Base-by-base conservation (phyloP, 1,140 invertebrate genomes). In the Lordiphosa clarofinis region DNA sequence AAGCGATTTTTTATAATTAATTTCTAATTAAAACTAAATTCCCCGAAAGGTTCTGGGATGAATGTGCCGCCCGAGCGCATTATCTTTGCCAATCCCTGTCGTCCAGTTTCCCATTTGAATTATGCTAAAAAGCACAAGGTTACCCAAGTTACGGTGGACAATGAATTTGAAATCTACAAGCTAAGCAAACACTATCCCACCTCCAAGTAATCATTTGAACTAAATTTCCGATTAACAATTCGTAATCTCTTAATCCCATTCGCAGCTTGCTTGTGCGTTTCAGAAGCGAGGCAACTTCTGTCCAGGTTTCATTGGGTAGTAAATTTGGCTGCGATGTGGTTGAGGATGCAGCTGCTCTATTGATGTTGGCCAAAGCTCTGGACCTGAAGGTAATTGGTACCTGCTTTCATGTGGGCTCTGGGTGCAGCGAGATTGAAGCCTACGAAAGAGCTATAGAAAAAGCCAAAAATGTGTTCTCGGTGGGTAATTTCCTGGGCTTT, bases 51-150 rank as follows among this genome's bases (percentile, higher is more conserved):
- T 87, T 11, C 89, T 98, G 92, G 92, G 8, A 86, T 97, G 24
- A 96, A 95, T 21, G 95, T 98, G 0, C 89, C 91, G 35, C 91
- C 96, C 0, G 90, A 92, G 70, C 93, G 94, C 64, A 98, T 99
- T 58, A 97, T 99, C 70, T 99, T 98, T 90, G 98, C 98, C 35
- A 99, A 99, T 91, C 98, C 98, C 1, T 97, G 97, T 72, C 99
- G 99, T 89, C 96, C 96, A 55, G 92, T 93, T 11, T 97, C 96
- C 13, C 97, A 98, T 89, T 94, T 99, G 74, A 93, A 94, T 43
- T 94, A 97, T 91, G 97, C 98, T 42, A 91, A 92, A 7, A 91
- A 93, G 31, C 90, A 92, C 4, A 92, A 94, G 4, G 95, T 99
- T 19, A 90, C 92, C 61, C 91, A 93, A 19, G 97, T 99, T 94